A percentile compares a stretch with the other conserved stretches of the same genome.
Conservation (phyloP, 2,797 vertebrate genomes). For the Microctenopoma steveboyesi region DNA sequence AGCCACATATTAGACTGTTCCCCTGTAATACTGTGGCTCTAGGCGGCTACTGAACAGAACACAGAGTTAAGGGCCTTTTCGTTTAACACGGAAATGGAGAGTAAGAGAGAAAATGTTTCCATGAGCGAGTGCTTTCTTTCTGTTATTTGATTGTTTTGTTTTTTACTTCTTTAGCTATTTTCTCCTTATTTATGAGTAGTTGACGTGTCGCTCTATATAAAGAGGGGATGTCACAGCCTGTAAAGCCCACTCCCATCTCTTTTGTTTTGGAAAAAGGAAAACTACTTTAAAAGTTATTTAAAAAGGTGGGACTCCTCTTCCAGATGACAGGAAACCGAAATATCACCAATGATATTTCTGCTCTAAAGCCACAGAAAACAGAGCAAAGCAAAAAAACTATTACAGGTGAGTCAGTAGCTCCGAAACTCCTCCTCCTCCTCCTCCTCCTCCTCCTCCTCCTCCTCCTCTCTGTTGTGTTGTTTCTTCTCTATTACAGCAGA, state of each 20-base stretch:
- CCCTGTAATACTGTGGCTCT: slow-evolving; percentile 3
- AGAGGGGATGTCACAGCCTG: not conserved
- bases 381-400: too few relatives aligned
- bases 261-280: too few relatives aligned
- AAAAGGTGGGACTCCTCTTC: too few relatives aligned
- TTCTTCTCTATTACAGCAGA: slow-evolving; percentile 58
- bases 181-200: not conserved
- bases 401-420: too few relatives aligned
- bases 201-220: not conserved
- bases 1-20: slow-evolving; percentile 16
- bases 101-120: too few relatives aligned
- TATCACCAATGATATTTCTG: too few relatives aligned
- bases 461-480: not conserved
- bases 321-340: too few relatives aligned
- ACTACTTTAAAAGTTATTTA: not conserved
- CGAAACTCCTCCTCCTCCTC: too few relatives aligned
- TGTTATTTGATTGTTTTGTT: not conserved
- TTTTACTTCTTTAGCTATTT: not conserved
- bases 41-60: slow-evolving; percentile 17
- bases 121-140: not conserved
- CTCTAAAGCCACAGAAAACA: too few relatives aligned
- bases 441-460: too few relatives aligned
- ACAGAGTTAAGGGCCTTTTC: slow-evolving; percentile 5
- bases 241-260: too few relatives aligned
- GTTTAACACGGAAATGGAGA: not conserved